Percentiles rank a stretch among this genome's conserved stretches.
phyloP scores from a whole-genome alignment of 2,797 vertebrate species.

The Microctenopoma steveboyesi region DNA sequence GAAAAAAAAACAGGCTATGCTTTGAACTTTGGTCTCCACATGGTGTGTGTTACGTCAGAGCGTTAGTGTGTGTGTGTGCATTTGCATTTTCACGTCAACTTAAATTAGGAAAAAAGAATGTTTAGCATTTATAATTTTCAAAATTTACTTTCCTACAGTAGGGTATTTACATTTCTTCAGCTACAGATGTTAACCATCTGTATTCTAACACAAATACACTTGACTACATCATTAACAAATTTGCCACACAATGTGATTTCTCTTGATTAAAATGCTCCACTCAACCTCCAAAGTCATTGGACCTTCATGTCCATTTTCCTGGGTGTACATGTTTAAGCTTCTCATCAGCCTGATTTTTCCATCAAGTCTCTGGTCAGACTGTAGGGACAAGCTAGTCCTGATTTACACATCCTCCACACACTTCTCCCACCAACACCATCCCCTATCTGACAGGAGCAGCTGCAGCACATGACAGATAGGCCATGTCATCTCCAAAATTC shows the following conservation, averaged over 20 bases:
- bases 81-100: conserved; percentile 47
- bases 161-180: conserved; percentile 5
- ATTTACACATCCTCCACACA: conserved; percentile 61
- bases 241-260: conserved; percentile 15
- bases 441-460: conserved; percentile 84
- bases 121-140: conserved; percentile 16
- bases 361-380: conserved; percentile 63
- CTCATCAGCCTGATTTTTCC: conserved; percentile 71
- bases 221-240: conserved; percentile 18
- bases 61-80: conserved; percentile 22
- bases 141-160: not conserved
- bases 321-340: conserved; percentile 48
- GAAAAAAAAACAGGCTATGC: conserved; percentile 48
- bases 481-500: conserved; percentile 81
- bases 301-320: conserved; percentile 26
- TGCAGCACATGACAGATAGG: conserved; percentile 80
- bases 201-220: not conserved
- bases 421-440: conserved; percentile 33
- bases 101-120: conserved; percentile 21
- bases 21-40: conserved; percentile 82
- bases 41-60: conserved; percentile 65
- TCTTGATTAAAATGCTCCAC: conserved; percentile 12
- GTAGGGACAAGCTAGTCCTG: conserved; percentile 50
- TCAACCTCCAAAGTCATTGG: conserved; percentile 6
- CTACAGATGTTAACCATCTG: conserved; percentile 40